Evolutionary conservation across 2,888 invertebrate species (phyloP), one percentile per base, ranked within the genome.

Genomic region (Amorpha juglandis): DNA sequence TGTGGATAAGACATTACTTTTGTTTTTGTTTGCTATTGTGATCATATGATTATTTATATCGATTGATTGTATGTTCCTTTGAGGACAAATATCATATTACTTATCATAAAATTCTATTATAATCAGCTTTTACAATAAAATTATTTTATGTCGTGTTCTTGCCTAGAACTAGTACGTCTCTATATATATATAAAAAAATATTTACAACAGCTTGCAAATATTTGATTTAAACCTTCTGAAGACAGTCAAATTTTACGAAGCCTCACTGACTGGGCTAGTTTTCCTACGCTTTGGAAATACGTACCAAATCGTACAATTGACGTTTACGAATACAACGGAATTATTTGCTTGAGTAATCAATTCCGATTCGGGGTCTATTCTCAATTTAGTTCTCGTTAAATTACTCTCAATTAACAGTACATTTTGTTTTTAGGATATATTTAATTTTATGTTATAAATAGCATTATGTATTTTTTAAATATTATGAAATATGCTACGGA

Each of bases 201-300:
- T 45, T 45, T 1, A 38, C 6, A 38, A 38, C 2, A 38, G 7
- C 45, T 1, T 45, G 45, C 1, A 14, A 45, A 14, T 27, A 33
- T 52, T 53, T 35, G 8, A 9, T 12, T 42, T 58, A n/a, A 58
- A 16, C 58, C 42, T 58, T 16, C 58, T 58, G 58, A 21, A 6
- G 11, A 11, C 12, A 6, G 19, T 19, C 0, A 19, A 58, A 58
- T 58, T 38, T 58, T 38, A 16, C 33, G n/a, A 19, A 2, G 48
- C 38, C 42, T 11, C 16, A 35, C 63, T 71, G 66, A 69, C 73
- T 62, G 21, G 63, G 47, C 73, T 72, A 69, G 74, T 69, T 75
- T 55, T 72, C 72, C 70, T 69, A 69, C 70, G 65, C 70, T 74
- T 70, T 71, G 69, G 69, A 73, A 74, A 73, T 71, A 73, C 50